Base-by-base conservation (phyloP, 2,888 invertebrate species). In the Dasypogon diadema region DNA sequence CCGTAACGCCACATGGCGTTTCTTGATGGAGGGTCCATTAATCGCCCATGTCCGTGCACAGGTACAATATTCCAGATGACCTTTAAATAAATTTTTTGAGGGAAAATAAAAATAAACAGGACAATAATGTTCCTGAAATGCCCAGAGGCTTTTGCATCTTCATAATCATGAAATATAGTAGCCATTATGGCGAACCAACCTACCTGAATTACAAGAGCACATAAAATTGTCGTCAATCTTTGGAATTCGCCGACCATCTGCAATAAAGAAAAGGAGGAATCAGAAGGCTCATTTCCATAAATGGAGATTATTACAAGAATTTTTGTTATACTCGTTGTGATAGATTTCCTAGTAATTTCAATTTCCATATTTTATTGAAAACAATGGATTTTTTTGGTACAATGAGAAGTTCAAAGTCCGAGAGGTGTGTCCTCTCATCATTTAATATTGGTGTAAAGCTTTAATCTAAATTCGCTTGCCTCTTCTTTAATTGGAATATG, bases 1-100 rank as follows among this genome's bases (percentile, higher is more conserved):
- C 97, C 97, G 83, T 94, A 94, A 77, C 97, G 89, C 97, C 97
- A 98, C 96, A 97, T 96, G 63, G 94, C 92, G 87, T 97, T 96
- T 77, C 97, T 89, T 0, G 96, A 93, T 2, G 97, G 97, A 0
- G 97, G 97, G 84, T 97, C 95, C 93, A 96, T 94, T 77, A 97
- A 87, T 48, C 96, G 87, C 2, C 97, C 97, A 87, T 96, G 96
- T 6, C 93, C 93, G 79, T 87, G 86, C 0, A 91, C 92, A 4
- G 77, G 65, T 30, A 65, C 16, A 21, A 56, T 22, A 46, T 30
- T 65, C 58, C 24, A 70, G 55, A 75, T 74, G 74, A 77, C 72
- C 76, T 78, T 76, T 26, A 74, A 74, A 55, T 75, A 65, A 24
- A 75, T 77, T 77, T 75, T 37, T 12, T 2, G 22, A 22, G 8